phyloP scores from a whole-genome alignment of 2,888 invertebrate genomes.

The Ditula angustiorana region DNA sequence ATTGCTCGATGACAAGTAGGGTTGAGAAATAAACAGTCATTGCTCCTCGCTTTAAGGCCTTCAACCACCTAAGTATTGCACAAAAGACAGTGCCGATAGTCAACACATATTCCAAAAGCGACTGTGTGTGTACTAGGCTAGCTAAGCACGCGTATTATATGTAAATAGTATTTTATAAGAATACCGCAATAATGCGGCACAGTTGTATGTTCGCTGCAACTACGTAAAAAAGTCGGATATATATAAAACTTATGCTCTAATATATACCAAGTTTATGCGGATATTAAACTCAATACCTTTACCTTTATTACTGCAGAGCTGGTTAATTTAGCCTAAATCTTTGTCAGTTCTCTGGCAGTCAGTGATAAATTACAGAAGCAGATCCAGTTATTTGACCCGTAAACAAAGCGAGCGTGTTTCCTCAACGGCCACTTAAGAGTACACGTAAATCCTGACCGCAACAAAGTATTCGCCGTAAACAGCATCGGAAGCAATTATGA shows the following conservation, averaged over 20 bases:
- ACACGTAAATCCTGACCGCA: conserved; percentile 51
- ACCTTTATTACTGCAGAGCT: too few species aligned
- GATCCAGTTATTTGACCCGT: conserved; percentile 3
- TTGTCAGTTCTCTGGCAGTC: too few species aligned
- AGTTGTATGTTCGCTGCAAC: too few species aligned
- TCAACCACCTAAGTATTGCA: conserved; percentile 69
- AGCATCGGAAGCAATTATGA: conserved; percentile 63
- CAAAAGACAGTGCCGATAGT: conserved; percentile 58
- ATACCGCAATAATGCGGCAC: too few species aligned
- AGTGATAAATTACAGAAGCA: neutral
- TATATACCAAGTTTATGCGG: too few species aligned
- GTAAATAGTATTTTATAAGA: too few species aligned
- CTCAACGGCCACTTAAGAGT: conserved; percentile 44
- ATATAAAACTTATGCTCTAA: too few species aligned
- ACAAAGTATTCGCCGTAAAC: conserved; percentile 65
- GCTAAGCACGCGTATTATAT: too few species aligned
- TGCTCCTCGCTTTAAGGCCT: conserved; percentile 79
- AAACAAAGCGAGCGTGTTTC: conserved; percentile 39
- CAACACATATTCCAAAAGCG: conserved; percentile 3
- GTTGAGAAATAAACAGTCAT: conserved; percentile 76
- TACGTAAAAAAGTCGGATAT: too few species aligned
- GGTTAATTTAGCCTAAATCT: too few species aligned
- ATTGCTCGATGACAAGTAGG: conserved; percentile 70
- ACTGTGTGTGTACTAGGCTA: neutral
- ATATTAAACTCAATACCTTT: too few species aligned